Conservation (phyloP, 2,113 vertebrate genomes). For the Ranitomeya variabilis region DNA sequence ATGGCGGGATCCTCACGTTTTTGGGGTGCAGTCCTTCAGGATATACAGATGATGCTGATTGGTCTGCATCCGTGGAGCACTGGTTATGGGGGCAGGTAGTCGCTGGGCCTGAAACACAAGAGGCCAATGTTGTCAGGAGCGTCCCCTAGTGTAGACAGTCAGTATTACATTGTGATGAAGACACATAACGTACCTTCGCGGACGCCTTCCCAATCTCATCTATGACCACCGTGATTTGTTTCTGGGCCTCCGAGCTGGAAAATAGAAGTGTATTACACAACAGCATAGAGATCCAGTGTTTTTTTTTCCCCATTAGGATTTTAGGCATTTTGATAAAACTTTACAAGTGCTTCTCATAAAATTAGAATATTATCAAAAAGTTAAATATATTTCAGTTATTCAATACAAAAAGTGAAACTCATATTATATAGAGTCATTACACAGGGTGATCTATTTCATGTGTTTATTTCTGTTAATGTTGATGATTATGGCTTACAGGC, state of each 20-base stretch:
- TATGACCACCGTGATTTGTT: slow-evolving; percentile 70
- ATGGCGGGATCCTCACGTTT: slow-evolving; percentile 69
- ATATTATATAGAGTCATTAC: too few species aligned
- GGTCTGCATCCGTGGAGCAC: slow-evolving; percentile 81
- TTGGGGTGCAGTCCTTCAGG: slow-evolving; percentile 80
- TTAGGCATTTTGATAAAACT: too few species aligned
- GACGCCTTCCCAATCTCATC: slow-evolving; percentile 74
- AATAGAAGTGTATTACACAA: not conserved
- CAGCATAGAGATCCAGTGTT: too few species aligned
- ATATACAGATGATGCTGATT: slow-evolving; percentile 86
- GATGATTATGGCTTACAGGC: too few species aligned
- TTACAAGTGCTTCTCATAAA: too few species aligned
- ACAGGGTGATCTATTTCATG: too few species aligned
- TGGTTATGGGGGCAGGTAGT: slow-evolving; percentile 83
- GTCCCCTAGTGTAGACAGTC: not conserved
- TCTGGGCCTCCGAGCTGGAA: slow-evolving; percentile 65
- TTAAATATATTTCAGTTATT: too few species aligned
- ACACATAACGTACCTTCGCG: slow-evolving; percentile 67
- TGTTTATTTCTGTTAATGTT: too few species aligned
- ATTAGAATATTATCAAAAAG: too few species aligned
- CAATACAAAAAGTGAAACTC: too few species aligned
- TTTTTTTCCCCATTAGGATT: too few species aligned
- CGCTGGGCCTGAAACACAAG: slow-evolving; percentile 79
- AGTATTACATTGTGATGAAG: not conserved
- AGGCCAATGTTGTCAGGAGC: not conserved